These are phyloP conservation scores for Lithophane leautieri DNA, from an alignment of 2,888 invertebrate genomes.

Conservation along the genomic window DNA sequence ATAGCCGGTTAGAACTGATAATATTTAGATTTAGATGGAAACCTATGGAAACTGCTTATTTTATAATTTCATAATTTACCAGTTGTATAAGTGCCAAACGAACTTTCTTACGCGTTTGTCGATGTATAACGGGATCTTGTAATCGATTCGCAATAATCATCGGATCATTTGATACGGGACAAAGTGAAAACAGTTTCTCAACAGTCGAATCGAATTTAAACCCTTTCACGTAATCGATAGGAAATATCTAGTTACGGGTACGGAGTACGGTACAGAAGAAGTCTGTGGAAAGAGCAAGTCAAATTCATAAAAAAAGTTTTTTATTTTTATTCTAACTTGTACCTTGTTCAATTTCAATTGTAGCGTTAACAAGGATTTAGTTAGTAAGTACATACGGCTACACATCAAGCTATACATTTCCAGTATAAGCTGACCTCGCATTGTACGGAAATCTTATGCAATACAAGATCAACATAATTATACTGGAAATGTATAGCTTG, in stretches of 20 bases:
- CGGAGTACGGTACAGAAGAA: neutral
- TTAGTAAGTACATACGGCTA: too few species aligned
- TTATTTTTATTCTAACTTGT: too few species aligned
- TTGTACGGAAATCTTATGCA: too few species aligned
- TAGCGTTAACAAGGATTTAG: neutral
- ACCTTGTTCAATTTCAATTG: neutral
- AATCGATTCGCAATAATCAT: conserved; percentile 51
- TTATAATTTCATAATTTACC: too few species aligned
- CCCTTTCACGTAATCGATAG: conserved; percentile 41
- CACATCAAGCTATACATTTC: too few species aligned
- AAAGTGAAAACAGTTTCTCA: conserved; percentile 50
- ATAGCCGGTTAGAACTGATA: too few species aligned
- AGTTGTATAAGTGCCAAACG: conserved; percentile 5
- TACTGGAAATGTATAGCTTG: too few species aligned
- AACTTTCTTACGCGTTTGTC: conserved; percentile 11
- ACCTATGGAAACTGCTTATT: too few species aligned
- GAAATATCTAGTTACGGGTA: neutral
- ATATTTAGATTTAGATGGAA: too few species aligned
- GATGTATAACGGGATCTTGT: conserved; percentile 31
- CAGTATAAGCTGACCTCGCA: too few species aligned
- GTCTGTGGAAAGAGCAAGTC: neutral
- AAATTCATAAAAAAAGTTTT: neutral
- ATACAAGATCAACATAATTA: too few species aligned
- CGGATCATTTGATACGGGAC: conserved; percentile 44
- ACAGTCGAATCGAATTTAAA: conserved; percentile 17